phyloP scores from a whole-genome alignment of 2,888 invertebrate species.

The Spodoptera littoralis region DNA sequence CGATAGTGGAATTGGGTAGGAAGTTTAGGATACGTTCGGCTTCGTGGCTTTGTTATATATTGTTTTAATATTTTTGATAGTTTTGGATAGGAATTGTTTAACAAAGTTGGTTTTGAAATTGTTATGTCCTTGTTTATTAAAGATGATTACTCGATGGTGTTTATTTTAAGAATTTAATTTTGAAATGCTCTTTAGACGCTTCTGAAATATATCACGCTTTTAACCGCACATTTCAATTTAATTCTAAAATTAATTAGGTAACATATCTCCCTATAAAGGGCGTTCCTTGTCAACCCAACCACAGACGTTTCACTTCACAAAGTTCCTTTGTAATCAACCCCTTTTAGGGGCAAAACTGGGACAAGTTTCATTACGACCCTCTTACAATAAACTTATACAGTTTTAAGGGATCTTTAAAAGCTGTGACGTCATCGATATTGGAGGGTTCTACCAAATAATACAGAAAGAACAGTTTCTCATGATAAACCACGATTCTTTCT shows the following conservation, averaged over 20 bases:
- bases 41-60: not conserved
- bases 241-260: conserved; percentile 1
- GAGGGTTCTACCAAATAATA: not conserved
- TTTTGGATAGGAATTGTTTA: too few relatives aligned
- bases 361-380: conserved; percentile 19
- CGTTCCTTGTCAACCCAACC: conserved; percentile 16
- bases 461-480: too few relatives aligned
- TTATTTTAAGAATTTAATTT: too few relatives aligned
- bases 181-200: too few relatives aligned
- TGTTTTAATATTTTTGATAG: not conserved
- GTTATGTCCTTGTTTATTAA: too few relatives aligned
- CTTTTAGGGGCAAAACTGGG: conserved; percentile 23
- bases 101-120: too few relatives aligned
- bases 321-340: conserved; percentile 25
- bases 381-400: not conserved
- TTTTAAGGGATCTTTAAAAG: not conserved
- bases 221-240: not conserved
- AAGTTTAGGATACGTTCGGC: not conserved
- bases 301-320: conserved; percentile 28
- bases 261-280: not conserved
- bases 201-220: too few relatives aligned
- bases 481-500: too few relatives aligned
- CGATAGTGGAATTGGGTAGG: conserved; percentile 20
- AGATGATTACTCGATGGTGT: too few relatives aligned
- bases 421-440: not conserved